Conservation (phyloP, 2,113 vertebrate species). For the Micromys minutus region DNA sequence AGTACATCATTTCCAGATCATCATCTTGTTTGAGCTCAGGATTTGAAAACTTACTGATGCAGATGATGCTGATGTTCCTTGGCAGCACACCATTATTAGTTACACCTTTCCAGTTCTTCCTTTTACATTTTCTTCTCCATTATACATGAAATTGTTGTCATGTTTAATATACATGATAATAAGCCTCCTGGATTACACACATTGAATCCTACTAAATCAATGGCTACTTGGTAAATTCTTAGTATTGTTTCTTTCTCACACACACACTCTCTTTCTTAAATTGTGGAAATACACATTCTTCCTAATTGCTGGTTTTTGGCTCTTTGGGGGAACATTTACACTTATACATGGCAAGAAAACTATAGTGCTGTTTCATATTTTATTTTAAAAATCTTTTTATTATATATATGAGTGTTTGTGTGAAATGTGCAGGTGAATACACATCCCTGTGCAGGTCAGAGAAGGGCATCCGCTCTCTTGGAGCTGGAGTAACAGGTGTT, state of each 20-base stretch:
- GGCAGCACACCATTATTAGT: neutral
- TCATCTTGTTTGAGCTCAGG: neutral
- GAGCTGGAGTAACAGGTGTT: neutral
- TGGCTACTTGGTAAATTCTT: slow-evolving; percentile 47
- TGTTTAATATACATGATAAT: slow-evolving; percentile 28
- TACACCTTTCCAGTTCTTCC: neutral
- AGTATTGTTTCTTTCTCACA: neutral
- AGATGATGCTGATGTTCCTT: neutral
- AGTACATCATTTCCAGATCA: slow-evolving; percentile 16
- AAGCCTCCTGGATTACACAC: neutral
- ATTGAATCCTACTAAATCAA: slow-evolving; percentile 1
- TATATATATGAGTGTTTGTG: neutral
- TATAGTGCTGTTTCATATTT: neutral
- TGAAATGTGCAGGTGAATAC: neutral
- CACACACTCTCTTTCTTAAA: neutral
- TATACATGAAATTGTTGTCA: neutral
- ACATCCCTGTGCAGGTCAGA: too few relatives aligned
- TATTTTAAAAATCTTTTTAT: neutral
- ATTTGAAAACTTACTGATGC: neutral
- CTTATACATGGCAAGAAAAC: slow-evolving; percentile 16
- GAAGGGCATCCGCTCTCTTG: neutral
- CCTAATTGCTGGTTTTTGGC: slow-evolving; percentile 38
- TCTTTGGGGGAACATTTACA: neutral
- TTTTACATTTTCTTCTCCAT: neutral
- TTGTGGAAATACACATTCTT: slow-evolving; percentile 43